Percentiles rank a stretch among this genome's conserved stretches.
Evolutionary conservation across 2,797 vertebrate genomes (phyloP).

Genomic region (Leptodactylus fallax): DNA sequence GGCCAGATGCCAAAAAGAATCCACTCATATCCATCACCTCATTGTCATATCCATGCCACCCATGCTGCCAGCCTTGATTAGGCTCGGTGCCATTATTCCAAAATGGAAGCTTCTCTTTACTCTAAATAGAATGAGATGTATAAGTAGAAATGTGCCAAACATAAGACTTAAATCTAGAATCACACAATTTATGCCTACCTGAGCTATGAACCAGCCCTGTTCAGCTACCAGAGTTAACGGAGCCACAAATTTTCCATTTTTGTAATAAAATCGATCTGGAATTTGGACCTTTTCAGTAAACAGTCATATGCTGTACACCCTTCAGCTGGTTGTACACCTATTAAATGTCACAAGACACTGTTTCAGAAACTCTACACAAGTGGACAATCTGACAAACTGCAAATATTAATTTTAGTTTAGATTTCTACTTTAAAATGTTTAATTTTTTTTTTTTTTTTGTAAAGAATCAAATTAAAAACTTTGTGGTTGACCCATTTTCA

Average conservation of each 20-base stretch:
- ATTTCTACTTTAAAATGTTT: background rate
- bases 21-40: constrained; percentile 91
- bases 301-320: constrained; percentile 80
- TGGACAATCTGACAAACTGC: background rate
- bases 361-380: too few relatives aligned
- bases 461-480: too few relatives aligned
- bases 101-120: constrained; percentile 83
- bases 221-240: constrained; percentile 90
- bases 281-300: constrained; percentile 83
- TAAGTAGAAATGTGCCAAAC: background rate
- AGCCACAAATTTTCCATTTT: constrained; percentile 88
- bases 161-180: background rate
- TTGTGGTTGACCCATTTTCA: too few relatives aligned
- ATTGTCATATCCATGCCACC: constrained; percentile 98
- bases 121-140: constrained; percentile 73
- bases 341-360: background rate
- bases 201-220: constrained; percentile 89
- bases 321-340: constrained; percentile 84
- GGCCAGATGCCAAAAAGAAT: constrained; percentile 89
- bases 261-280: constrained; percentile 88
- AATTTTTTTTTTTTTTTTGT: too few relatives aligned
- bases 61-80: constrained; percentile 85
- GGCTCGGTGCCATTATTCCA: constrained; percentile 85
- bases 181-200: constrained; percentile 76
- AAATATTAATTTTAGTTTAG: background rate